Evolutionary conservation across 2,888 invertebrate genomes (phyloP), one percentile per base, ranked within the genome.

Genomic region (Gisinianus flammeolus): DNA sequence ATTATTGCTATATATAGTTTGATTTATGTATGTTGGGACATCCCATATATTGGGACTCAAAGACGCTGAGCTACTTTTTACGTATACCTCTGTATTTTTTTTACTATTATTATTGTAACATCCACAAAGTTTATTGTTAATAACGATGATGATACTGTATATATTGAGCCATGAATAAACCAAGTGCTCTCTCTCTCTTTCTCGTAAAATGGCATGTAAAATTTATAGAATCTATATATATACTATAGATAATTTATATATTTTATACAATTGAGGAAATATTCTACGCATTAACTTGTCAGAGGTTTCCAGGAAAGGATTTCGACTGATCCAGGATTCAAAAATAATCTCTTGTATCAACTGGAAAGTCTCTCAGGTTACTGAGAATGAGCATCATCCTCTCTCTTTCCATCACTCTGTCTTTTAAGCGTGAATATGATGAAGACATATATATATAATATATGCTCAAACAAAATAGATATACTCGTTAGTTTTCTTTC

Each of bases 51-150:
- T n/a, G n/a, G n/a, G n/a, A n/a, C n/a, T n/a, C n/a, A n/a, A n/a
- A 79, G 77, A 77, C 77, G 79, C 79, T 79, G 79, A 79, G 79
- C 76, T 79, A 72, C 70, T 69, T 77, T 44, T 26, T 68, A 56
- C n/a, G 30, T 74, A 33, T 54, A 73, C 64, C 0, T 22, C 16
- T 33, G 12, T 69, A 28, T 54, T 70, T 70, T 24, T 52, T 52
- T 52, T 52, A 24, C 10, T 52, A 52, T 70, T 70, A 24, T 52
- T 22, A 67, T 5, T 26, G 4, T 62, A 6, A 62, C 28, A 16
- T 16, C 44, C 19, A 1, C n/a, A n/a, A n/a, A n/a, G n/a, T n/a
- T n/a, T 44, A 44, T 44, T 44, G 19, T 44, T 44, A 16, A n/a
- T n/a, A n/a, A n/a, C n/a, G n/a, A n/a, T 44, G 52, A 44, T 12